phyloP scores from a whole-genome alignment of 2,888 invertebrate genomes.

The Lasioglossum malachurum region DNA sequence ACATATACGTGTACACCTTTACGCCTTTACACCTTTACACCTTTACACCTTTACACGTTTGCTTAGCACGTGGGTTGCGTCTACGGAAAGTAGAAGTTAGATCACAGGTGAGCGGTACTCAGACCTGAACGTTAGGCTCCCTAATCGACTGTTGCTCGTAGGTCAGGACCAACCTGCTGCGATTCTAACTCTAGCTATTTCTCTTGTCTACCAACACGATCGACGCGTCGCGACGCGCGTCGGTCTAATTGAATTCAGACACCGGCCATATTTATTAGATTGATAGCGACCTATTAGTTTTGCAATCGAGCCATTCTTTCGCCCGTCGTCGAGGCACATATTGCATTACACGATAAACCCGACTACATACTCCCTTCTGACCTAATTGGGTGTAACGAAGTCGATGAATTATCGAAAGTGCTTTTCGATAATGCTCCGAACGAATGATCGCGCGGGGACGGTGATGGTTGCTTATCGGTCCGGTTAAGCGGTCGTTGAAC shows the following conservation, averaged over 20 bases:
- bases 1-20: background rate
- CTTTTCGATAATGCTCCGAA: background rate
- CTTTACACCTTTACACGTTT: slow-evolving; percentile 32
- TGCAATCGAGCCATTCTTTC: background rate
- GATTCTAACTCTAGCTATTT: slow-evolving; percentile 27
- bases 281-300: slow-evolving; percentile 10
- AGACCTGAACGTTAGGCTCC: slow-evolving; percentile 39
- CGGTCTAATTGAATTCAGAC: background rate
- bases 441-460: slow-evolving; percentile 3
- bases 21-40: slow-evolving; percentile 36
- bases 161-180: slow-evolving; percentile 54
- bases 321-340: background rate
- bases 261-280: background rate
- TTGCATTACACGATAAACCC: background rate
- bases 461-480: slow-evolving; percentile 14
- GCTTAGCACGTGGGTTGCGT: slow-evolving; percentile 64
- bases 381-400: slow-evolving; percentile 10
- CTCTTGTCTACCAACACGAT: slow-evolving; percentile 12
- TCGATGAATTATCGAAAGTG: background rate
- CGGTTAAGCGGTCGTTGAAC: background rate
- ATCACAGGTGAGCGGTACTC: slow-evolving; percentile 62
- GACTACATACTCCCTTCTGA: background rate
- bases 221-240: background rate
- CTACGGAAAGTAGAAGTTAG: slow-evolving; percentile 63
- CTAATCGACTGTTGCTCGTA: slow-evolving; percentile 47